phyloP scores from a whole-genome alignment of 1,140 invertebrate genomes.

The Magallana gigas region DNA sequence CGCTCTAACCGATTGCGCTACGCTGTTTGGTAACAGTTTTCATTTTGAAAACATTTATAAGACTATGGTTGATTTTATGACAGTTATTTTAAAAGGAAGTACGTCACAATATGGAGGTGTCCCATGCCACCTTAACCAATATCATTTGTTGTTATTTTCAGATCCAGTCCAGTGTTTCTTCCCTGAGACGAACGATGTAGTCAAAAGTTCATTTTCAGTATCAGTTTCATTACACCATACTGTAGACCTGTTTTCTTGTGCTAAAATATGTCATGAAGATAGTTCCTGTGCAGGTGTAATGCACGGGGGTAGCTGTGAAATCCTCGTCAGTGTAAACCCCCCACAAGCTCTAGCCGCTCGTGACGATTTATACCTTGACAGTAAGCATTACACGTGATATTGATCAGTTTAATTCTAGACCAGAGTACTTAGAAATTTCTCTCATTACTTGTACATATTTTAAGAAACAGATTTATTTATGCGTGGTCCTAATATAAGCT shows the following conservation, averaged over 20 bases:
- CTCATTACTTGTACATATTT: no score
- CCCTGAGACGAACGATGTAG: neutral
- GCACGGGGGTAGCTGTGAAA: neutral
- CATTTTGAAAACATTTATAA: no score
- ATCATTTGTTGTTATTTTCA: neutral
- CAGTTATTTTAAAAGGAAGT: no score
- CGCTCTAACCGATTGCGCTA: no score
- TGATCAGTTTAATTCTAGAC: no score
- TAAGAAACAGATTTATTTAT: no score
- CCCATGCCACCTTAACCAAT: neutral
- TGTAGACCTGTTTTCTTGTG: neutral
- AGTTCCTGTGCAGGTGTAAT: neutral
- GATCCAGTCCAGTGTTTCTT: conserved; percentile 14
- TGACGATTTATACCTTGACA: neutral
- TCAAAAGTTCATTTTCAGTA: neutral
- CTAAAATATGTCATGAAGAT: neutral
- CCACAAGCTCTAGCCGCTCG: neutral
- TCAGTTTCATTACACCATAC: neutral
- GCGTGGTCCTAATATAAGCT: no score
- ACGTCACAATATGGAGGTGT: no score
- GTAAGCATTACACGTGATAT: neutral
- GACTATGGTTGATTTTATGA: no score
- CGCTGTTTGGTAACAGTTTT: no score
- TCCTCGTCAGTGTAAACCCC: neutral
- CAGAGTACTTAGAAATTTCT: no score